phyloP scores from a whole-genome alignment of 2,797 vertebrate species.

The Crocodylus rhombifer region DNA sequence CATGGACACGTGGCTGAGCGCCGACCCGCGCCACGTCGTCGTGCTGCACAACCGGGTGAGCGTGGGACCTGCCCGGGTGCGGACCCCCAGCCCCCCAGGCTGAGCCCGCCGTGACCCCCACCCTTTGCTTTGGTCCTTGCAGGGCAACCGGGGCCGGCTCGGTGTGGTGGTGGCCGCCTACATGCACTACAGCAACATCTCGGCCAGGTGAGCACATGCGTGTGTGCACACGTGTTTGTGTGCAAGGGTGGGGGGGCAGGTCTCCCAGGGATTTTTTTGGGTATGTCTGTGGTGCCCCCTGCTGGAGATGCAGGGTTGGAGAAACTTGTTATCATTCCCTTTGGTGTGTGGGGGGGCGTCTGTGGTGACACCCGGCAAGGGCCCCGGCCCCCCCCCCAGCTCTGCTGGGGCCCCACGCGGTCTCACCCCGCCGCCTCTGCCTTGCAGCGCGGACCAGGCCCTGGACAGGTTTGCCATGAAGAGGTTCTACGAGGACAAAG shows the following conservation, averaged over 20 bases:
- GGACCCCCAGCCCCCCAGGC: too few relatives aligned
- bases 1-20: slow-evolving; percentile 97
- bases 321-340: too few relatives aligned
- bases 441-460: slow-evolving; percentile 92
- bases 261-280: too few relatives aligned
- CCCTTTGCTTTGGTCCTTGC: slow-evolving; percentile 56
- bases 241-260: not conserved
- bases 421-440: not conserved
- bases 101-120: not conserved
- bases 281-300: not conserved
- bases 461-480: slow-evolving; percentile 99
- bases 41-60: slow-evolving; percentile 97
- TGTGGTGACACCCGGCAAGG: too few relatives aligned
- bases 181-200: slow-evolving; percentile 99
- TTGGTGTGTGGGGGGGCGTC: too few relatives aligned
- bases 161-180: slow-evolving; percentile 97
- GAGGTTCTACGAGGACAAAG: slow-evolving; percentile 98
- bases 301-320: fast-evolving
- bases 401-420: not conserved
- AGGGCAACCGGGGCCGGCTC: slow-evolving; percentile 95
- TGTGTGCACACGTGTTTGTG: too few relatives aligned
- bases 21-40: slow-evolving; percentile 91
- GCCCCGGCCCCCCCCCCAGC: not conserved
- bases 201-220: slow-evolving; percentile 87
- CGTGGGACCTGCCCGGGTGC: not conserved